These are phyloP conservation scores for Nemotelus pantherinus DNA, from an alignment of 2,888 invertebrate species.

Conservation along the genomic window DNA sequence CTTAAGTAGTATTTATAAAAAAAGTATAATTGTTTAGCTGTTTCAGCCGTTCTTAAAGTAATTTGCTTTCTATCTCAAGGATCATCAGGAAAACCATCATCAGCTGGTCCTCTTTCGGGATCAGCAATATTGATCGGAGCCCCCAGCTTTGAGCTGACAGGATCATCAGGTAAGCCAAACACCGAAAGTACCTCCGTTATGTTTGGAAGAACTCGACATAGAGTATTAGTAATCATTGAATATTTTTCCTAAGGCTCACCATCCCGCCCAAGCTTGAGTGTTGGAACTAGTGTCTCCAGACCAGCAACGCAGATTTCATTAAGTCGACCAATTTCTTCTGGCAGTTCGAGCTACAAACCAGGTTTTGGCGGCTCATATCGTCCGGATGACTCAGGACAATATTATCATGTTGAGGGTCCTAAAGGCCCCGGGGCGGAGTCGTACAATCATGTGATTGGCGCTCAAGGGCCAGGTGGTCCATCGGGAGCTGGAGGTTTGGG, in stretches of 20 bases:
- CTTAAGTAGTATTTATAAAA: too few species aligned
- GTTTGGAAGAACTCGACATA: too few species aligned
- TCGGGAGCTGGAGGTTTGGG: conserved; percentile 57
- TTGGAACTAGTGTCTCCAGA: conserved; percentile 4
- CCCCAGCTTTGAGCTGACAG: too few species aligned
- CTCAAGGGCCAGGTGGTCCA: conserved; percentile 51
- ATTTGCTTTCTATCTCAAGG: too few species aligned
- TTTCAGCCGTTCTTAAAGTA: too few species aligned
- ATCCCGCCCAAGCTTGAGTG: neutral
- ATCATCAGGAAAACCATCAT: too few species aligned
- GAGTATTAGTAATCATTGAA: too few species aligned
- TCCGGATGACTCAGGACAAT: conserved; percentile 47
- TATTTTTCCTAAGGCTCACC: neutral
- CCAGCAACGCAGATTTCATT: neutral
- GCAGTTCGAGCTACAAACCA: conserved; percentile 21
- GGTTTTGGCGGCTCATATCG: conserved; percentile 36
- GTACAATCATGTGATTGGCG: conserved; percentile 33
- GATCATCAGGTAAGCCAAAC: too few species aligned
- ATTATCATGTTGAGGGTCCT: conserved; percentile 47
- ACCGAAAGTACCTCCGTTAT: too few species aligned
- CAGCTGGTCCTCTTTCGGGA: too few species aligned
- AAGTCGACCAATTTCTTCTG: neutral
- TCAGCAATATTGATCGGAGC: too few species aligned
- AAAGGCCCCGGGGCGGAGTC: conserved; percentile 52
- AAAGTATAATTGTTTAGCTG: too few species aligned